A percentile compares a stretch with the other conserved stretches of the same genome.
Evolutionary conservation across 2,113 vertebrate genomes (phyloP).

Genomic region (Pygoscelis antarcticus): DNA sequence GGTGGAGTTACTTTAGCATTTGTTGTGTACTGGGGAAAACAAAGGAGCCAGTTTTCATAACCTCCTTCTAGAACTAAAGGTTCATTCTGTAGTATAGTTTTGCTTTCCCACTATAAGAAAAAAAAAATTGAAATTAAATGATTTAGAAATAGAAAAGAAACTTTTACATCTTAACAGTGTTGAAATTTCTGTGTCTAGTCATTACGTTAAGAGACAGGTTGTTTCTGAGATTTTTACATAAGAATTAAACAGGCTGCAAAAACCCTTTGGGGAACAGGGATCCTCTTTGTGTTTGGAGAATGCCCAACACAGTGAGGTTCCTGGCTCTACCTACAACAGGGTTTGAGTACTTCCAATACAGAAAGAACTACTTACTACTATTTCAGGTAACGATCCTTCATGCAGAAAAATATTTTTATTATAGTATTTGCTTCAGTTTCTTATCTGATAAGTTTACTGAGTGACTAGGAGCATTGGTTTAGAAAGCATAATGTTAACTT

Average conservation of each 20-base stretch:
- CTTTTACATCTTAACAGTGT: not conserved
- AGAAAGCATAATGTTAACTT: not conserved
- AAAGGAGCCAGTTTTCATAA: slow-evolving; percentile 97
- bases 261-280: not conserved
- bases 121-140: not conserved
- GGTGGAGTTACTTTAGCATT: slow-evolving; percentile 91
- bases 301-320: not conserved
- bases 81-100: slow-evolving; percentile 87
- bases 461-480: not conserved
- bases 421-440: not conserved
- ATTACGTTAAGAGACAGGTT: not conserved
- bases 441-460: not conserved
- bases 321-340: not conserved
- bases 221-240: not conserved
- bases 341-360: not conserved
- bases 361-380: not conserved
- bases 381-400: not conserved
- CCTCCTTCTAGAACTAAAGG: slow-evolving; percentile 94
- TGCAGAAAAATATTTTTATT: not conserved
- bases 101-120: slow-evolving; percentile 90
- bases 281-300: not conserved
- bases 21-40: slow-evolving; percentile 94
- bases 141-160: not conserved
- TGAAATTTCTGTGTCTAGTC: not conserved
- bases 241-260: not conserved